These are phyloP conservation scores for Plectrocnemia conspersa DNA, from an alignment of 1,140 invertebrate genomes.

Conservation along the genomic window DNA sequence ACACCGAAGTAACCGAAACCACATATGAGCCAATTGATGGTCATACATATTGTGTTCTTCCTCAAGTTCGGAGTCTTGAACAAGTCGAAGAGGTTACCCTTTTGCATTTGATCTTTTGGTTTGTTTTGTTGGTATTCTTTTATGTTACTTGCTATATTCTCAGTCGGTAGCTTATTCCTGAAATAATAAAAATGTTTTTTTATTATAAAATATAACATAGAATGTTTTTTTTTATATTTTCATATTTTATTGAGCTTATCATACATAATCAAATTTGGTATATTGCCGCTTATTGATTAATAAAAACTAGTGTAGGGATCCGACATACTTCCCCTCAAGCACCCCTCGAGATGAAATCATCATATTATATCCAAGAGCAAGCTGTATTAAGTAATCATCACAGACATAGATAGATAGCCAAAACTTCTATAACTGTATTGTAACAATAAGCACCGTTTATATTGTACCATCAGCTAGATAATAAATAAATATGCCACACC, in stretches of 20 bases:
- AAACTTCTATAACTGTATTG: no score
- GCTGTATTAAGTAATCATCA: no score
- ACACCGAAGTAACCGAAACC: conserved; percentile 72
- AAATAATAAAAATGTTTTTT: conserved; percentile 35
- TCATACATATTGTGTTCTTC: conserved; percentile 66
- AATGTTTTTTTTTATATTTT: neutral
- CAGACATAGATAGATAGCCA: no score
- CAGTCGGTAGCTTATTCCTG: conserved; percentile 55
- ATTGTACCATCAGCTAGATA: no score
- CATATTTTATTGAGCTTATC: neutral
- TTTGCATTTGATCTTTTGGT: conserved; percentile 45
- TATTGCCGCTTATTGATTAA: no score
- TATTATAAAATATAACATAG: neutral
- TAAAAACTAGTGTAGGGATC: no score
- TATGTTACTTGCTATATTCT: conserved; percentile 50
- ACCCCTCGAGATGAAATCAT: no score
- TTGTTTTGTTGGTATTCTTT: conserved; percentile 41
- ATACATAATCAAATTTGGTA: no score
- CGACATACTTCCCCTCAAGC: no score
- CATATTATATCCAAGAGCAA: no score
- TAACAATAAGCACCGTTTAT: no score
- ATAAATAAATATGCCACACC: no score
- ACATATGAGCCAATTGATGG: conserved; percentile 66
- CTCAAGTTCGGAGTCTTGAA: conserved; percentile 71
- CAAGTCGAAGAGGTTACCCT: conserved; percentile 62